A percentile compares a stretch with the other conserved stretches of the same genome.
phyloP scores from a whole-genome alignment of 2,113 vertebrate species.

The Oryzias celebensis region DNA sequence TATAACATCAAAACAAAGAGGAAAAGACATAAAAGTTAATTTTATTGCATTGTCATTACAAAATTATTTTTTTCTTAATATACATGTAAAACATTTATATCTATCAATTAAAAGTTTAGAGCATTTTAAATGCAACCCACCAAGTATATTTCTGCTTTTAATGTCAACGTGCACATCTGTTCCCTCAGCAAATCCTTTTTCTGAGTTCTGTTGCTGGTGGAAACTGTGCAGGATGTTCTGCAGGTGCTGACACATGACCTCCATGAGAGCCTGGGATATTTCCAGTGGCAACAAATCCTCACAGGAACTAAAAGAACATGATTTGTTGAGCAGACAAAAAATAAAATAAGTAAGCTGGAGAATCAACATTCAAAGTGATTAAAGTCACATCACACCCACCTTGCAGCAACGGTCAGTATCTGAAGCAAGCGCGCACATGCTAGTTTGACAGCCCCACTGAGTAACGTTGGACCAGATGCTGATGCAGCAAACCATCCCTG shows the following conservation, averaged over 20 bases:
- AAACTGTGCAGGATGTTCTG: slow-evolving; percentile 71
- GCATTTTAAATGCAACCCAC: slow-evolving; percentile 45
- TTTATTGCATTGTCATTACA: too few relatives aligned
- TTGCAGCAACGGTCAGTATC: slow-evolving; percentile 79
- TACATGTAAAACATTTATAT: too few relatives aligned
- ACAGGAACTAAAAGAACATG: slow-evolving; percentile 67
- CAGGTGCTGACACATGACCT: slow-evolving; percentile 81
- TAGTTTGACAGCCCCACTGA: slow-evolving; percentile 73
- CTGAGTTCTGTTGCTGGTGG: slow-evolving; percentile 70
- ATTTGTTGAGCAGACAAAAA: neutral
- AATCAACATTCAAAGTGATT: neutral
- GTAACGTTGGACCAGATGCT: slow-evolving; percentile 67
- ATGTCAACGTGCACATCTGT: slow-evolving; percentile 30
- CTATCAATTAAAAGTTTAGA: too few relatives aligned
- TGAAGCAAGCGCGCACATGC: slow-evolving; percentile 78
- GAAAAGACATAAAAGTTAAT: slow-evolving; percentile 1
- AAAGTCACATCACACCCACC: slow-evolving; percentile 54
- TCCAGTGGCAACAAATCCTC: slow-evolving; percentile 76
- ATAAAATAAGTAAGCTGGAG: neutral
- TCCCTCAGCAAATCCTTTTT: slow-evolving; percentile 47
- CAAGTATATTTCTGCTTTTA: slow-evolving; percentile 51
- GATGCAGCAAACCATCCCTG: slow-evolving; percentile 79
- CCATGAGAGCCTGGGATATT: slow-evolving; percentile 80
- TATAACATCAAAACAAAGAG: slow-evolving; percentile 16
- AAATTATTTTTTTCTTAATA: too few relatives aligned